Evolutionary conservation across 2,113 vertebrate species (phyloP).

Genomic region (Megaceryle maxima): DNA sequence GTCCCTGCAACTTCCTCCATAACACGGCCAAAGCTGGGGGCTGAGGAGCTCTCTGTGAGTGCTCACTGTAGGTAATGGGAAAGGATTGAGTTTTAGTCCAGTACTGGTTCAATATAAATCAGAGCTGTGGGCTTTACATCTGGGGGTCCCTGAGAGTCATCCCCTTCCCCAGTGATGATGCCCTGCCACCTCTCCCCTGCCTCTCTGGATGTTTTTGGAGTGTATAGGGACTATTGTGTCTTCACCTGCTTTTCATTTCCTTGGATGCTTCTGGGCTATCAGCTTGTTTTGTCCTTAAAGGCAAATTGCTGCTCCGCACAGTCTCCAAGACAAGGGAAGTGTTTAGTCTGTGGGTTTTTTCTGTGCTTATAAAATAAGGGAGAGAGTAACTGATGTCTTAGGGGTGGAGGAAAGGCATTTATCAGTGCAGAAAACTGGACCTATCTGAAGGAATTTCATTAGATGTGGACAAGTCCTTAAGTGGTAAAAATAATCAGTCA

Average conservation of each 20-base stretch:
- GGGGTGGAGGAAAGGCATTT: neutral
- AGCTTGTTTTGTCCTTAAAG: neutral
- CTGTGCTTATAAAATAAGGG: neutral
- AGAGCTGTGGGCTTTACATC: neutral
- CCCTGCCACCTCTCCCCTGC: neutral
- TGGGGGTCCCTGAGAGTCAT: neutral
- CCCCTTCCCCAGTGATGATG: neutral
- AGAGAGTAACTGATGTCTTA: neutral
- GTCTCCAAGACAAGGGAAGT: neutral
- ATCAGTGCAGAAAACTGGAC: neutral
- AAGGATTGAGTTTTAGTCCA: neutral
- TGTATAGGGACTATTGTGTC: neutral
- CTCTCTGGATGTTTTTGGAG: neutral
- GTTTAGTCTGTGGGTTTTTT: neutral
- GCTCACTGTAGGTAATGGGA: rapidly evolving
- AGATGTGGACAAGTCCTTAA: slow-evolving; percentile 2
- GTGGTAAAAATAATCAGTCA: slow-evolving; percentile 30
- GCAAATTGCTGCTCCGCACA: neutral
- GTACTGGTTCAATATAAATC: neutral
- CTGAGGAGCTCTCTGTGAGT: neutral
- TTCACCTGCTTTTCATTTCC: slow-evolving; percentile 58
- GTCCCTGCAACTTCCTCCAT: neutral
- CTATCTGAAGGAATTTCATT: neutral
- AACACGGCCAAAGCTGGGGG: neutral
- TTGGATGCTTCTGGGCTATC: neutral